phyloP scores from a whole-genome alignment of 2,888 invertebrate genomes.

The Yponomeuta cagnagella region DNA sequence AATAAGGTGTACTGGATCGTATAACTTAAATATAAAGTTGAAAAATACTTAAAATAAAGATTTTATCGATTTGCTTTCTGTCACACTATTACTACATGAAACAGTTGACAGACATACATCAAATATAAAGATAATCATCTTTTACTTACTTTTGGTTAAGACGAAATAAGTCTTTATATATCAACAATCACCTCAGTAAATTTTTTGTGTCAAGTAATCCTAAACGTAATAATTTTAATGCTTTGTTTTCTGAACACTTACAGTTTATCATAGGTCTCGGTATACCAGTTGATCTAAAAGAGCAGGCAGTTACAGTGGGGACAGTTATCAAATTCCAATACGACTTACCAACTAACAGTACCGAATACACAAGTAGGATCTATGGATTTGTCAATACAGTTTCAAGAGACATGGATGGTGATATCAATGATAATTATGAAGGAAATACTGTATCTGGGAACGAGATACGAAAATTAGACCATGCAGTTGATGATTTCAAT shows the following conservation, averaged over 20 bases:
- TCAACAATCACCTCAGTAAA: too few relatives aligned
- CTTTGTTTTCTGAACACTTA: slow-evolving; percentile 24
- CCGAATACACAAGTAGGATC: slow-evolving; percentile 72
- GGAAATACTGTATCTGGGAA: background rate
- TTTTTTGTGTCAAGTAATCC: too few relatives aligned
- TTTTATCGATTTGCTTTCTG: too few relatives aligned
- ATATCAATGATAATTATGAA: slow-evolving; percentile 25
- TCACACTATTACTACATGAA: too few relatives aligned
- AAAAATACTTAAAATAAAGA: too few relatives aligned
- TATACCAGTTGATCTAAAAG: slow-evolving; percentile 78
- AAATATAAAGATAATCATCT: too few relatives aligned
- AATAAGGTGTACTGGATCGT: too few relatives aligned
- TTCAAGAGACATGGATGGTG: slow-evolving; percentile 56
- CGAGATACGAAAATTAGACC: slow-evolving; percentile 11
- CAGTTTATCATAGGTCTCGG: slow-evolving; percentile 82
- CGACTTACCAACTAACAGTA: slow-evolving; percentile 78
- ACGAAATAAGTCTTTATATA: too few relatives aligned
- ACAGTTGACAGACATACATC: too few relatives aligned
- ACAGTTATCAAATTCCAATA: slow-evolving; percentile 82
- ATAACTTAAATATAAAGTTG: too few relatives aligned
- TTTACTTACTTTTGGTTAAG: too few relatives aligned
- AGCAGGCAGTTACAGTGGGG: slow-evolving; percentile 78
- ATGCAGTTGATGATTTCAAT: slow-evolving; percentile 3
- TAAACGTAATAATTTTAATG: too few relatives aligned
- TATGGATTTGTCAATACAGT: slow-evolving; percentile 61